A percentile compares a stretch with the other conserved stretches of the same genome.
These are phyloP conservation scores for Ictidomys tridecemlineatus DNA, from an alignment of 2,113 vertebrate species.

Conservation along the genomic window DNA sequence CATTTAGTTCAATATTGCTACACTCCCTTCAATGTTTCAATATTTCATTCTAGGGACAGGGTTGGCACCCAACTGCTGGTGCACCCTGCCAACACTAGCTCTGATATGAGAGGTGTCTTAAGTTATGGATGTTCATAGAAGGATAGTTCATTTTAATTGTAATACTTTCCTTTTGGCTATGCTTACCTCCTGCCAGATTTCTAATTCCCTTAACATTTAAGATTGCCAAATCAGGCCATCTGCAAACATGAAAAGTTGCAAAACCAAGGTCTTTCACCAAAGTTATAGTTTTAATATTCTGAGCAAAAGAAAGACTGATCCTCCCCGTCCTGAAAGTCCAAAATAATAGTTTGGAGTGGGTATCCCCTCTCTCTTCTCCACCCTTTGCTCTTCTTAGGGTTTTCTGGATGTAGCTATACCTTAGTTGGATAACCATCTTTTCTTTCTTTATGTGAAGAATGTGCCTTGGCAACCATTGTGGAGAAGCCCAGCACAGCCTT, in stretches of 20 bases:
- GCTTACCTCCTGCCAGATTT: slow-evolving; percentile 86
- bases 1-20: slow-evolving; percentile 19
- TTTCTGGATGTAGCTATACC: not conserved
- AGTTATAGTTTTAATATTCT: slow-evolving; percentile 71
- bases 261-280: slow-evolving; percentile 82
- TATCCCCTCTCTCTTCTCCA: rapidly evolving
- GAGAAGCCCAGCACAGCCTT: slow-evolving; percentile 48
- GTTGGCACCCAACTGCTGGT: not conserved
- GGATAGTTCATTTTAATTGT: slow-evolving; percentile 78
- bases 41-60: not conserved
- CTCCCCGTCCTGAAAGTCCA: slow-evolving; percentile 8
- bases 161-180: slow-evolving; percentile 86
- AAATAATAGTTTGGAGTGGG: not conserved
- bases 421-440: not conserved
- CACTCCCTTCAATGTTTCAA: not conserved
- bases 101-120: slow-evolving; percentile 30
- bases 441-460: slow-evolving; percentile 15
- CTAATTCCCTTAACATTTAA: slow-evolving; percentile 84
- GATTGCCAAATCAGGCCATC: slow-evolving; percentile 89
- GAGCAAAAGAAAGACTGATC: slow-evolving; percentile 70
- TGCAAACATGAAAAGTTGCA: slow-evolving; percentile 86
- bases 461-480: slow-evolving; percentile 53
- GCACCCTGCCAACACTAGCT: slow-evolving; percentile 60
- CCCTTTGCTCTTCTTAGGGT: not conserved
- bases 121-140: slow-evolving; percentile 74